Evolutionary conservation across 1,140 invertebrate species (phyloP).

Genomic region (Zaprionus davidi): DNA sequence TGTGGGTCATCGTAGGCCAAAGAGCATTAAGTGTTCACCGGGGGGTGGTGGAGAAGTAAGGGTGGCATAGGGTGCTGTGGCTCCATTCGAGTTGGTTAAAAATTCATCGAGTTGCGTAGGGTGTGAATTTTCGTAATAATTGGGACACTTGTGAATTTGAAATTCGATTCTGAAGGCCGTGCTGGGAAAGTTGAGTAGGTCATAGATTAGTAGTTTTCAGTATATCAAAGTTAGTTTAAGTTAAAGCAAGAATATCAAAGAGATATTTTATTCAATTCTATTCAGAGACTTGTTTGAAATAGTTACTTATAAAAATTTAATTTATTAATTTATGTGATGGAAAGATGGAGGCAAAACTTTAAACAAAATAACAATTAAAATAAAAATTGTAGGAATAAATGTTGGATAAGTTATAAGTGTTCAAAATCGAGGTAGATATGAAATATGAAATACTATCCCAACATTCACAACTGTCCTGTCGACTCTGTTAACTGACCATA

Average conservation of each 20-base stretch:
- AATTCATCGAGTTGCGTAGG: conserved; percentile 3
- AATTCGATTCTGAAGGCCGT: background rate
- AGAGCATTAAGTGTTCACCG: background rate
- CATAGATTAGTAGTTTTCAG: background rate
- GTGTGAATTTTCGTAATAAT: background rate
- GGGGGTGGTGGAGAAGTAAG: background rate
- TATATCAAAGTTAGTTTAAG: background rate
- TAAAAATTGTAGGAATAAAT: too few species aligned
- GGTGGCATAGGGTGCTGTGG: background rate
- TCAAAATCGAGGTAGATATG: too few species aligned
- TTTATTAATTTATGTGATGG: too few species aligned
- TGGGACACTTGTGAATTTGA: conserved; percentile 2
- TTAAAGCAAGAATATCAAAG: background rate
- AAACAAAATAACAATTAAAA: too few species aligned
- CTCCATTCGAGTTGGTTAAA: background rate
- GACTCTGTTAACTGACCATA: too few species aligned
- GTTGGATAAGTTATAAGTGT: too few species aligned
- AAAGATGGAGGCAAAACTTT: too few species aligned
- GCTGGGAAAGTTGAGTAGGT: background rate
- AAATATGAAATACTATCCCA: too few species aligned
- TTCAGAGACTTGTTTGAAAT: background rate
- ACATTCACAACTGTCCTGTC: too few species aligned
- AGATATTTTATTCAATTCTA: background rate
- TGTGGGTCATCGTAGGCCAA: conserved; percentile 24
- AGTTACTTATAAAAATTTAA: background rate